Percentiles rank a stretch among this genome's conserved stretches.
These are phyloP conservation scores for Pipistrellus kuhlii DNA, from an alignment of 2,797 vertebrate species.

Conservation along the genomic window DNA sequence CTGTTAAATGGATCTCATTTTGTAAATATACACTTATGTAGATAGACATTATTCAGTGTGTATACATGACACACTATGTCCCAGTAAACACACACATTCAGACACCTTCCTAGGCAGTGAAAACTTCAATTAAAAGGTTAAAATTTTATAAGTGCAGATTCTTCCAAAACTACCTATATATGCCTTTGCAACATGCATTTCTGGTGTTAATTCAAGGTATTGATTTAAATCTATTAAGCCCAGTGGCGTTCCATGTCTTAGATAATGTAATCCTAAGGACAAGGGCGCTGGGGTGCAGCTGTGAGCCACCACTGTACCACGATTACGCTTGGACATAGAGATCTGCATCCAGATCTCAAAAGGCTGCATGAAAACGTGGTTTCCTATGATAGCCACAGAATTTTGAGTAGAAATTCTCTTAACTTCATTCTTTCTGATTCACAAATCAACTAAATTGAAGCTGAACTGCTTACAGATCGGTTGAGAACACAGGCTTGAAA, in stretches of 20 bases:
- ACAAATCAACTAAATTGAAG: background rate
- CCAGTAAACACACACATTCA: background rate
- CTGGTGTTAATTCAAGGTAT: slow-evolving; percentile 59
- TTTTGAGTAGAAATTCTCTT: slow-evolving; percentile 51
- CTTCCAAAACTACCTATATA: background rate
- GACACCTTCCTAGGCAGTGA: background rate
- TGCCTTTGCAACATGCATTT: slow-evolving; percentile 44
- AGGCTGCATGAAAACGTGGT: background rate
- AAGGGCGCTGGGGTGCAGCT: background rate
- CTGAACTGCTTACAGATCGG: background rate
- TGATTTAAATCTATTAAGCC: slow-evolving; percentile 62
- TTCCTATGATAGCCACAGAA: background rate
- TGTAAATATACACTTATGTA: background rate
- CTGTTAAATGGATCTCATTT: background rate
- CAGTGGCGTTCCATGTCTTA: slow-evolving; percentile 16
- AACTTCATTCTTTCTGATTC: background rate
- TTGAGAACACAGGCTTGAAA: background rate
- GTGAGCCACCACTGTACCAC: background rate
- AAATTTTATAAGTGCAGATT: background rate
- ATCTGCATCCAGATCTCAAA: slow-evolving; percentile 3
- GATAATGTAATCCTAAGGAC: slow-evolving; percentile 47
- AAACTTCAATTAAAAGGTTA: background rate
- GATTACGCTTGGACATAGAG: background rate
- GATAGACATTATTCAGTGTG: background rate
- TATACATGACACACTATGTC: background rate